Percentiles rank a stretch among this genome's conserved stretches.
Conservation (phyloP, 2,888 invertebrate genomes). For the Drosophila multiciliata region DNA sequence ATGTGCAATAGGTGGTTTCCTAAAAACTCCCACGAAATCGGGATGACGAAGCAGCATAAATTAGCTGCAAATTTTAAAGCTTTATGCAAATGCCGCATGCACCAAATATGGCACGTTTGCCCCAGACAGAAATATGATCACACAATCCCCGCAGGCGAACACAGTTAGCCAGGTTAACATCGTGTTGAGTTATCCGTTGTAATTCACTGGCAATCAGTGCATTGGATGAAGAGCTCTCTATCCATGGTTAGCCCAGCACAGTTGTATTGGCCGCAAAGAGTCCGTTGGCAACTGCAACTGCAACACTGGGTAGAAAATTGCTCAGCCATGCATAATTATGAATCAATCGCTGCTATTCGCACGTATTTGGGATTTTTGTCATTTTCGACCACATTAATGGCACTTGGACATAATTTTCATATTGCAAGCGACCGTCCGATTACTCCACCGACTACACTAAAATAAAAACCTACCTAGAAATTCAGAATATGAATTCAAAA, state of each 20-base stretch:
- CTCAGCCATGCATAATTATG: conserved; percentile 52
- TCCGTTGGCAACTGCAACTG: conserved; percentile 34
- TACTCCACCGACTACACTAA: neutral
- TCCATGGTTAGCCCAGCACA: conserved; percentile 25
- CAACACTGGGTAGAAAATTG: conserved; percentile 31
- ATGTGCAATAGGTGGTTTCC: neutral
- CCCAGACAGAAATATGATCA: neutral
- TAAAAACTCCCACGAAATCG: conserved; percentile 24
- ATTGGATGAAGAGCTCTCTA: conserved; percentile 43
- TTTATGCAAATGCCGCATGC: conserved; percentile 60
- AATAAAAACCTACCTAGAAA: neutral
- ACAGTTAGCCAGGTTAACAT: conserved; percentile 35
- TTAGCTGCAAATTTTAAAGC: conserved; percentile 50
- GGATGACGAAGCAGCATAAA: conserved; percentile 57
- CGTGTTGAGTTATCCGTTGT: conserved; percentile 37
- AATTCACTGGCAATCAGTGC: conserved; percentile 35
- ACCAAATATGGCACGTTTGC: conserved; percentile 65
- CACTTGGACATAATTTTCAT: conserved; percentile 47
- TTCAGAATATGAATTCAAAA: neutral
- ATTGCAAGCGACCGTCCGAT: conserved; percentile 15
- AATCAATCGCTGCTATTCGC: conserved; percentile 63
- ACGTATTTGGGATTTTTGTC: conserved; percentile 76
- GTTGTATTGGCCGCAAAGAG: neutral
- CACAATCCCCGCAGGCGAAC: neutral
- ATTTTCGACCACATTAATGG: conserved; percentile 23